These are phyloP conservation scores for Zaprionus ghesquierei DNA, from an alignment of 1,140 invertebrate species.

Conservation along the genomic window DNA sequence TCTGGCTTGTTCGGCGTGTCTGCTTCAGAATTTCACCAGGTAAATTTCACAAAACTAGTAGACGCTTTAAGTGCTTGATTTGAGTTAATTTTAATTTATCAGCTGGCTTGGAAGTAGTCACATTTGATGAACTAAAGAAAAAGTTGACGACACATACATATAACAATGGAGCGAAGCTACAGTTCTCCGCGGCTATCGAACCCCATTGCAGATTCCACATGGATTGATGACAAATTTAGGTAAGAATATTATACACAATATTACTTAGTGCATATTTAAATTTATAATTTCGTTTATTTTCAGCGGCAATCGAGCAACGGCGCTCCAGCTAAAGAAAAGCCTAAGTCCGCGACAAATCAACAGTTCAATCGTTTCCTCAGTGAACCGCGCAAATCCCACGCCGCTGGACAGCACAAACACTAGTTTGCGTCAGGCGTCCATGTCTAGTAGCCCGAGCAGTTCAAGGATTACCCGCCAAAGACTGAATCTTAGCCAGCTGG, in stretches of 20 bases:
- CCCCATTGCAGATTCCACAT: constrained; percentile 77
- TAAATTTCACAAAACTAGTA: not conserved
- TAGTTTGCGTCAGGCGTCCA: constrained; percentile 19
- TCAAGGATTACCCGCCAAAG: constrained; percentile 47
- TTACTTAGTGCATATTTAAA: not conserved
- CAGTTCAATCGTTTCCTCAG: constrained; percentile 36
- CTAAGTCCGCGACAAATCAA: constrained; percentile 29
- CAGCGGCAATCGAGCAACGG: not conserved
- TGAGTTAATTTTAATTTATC: not conserved
- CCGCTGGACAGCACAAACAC: constrained; percentile 8
- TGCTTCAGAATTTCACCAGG: constrained; percentile 3
- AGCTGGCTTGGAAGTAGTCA: not conserved
- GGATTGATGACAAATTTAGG: constrained; percentile 47
- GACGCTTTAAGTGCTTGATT: not conserved
- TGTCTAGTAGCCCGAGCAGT: constrained; percentile 6
- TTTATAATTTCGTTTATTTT: not conserved
- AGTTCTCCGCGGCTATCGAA: constrained; percentile 44
- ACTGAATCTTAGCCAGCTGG: constrained; percentile 69
- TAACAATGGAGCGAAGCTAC: constrained; percentile 60
- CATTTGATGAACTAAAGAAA: not conserved
- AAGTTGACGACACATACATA: not conserved
- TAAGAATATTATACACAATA: not conserved
- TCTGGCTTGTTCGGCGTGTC: not conserved
- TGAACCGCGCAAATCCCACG: constrained; percentile 5
- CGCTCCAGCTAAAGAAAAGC: constrained; percentile 12